Evolutionary conservation across 2,797 vertebrate species (phyloP).

Genomic region (Oryzias dopingdopingensis): DNA sequence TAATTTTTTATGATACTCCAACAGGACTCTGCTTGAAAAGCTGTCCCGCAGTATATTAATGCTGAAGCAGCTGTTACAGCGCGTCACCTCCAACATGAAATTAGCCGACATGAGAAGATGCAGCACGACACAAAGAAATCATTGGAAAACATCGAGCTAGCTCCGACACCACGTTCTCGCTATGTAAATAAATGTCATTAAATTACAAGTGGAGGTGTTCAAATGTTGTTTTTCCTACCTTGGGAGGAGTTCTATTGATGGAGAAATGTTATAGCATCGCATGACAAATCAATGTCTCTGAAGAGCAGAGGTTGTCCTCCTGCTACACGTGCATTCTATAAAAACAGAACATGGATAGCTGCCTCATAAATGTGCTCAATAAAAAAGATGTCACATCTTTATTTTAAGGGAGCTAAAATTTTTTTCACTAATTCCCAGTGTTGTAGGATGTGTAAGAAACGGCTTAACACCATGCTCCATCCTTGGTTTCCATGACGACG

Average conservation of each 20-base stretch:
- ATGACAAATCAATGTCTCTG: not conserved
- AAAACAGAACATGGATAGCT: constrained; percentile 1
- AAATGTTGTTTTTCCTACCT: not conserved
- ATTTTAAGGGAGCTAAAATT: constrained; percentile 62
- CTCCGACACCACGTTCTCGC: constrained; percentile 4
- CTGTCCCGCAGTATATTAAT: constrained; percentile 25
- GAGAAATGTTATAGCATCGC: not conserved
- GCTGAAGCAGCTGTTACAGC: constrained; percentile 21
- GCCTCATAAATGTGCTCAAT: constrained; percentile 1
- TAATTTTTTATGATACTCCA: constrained; percentile 2
- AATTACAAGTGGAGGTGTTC: not conserved
- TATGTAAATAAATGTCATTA: not conserved
- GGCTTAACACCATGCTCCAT: constrained; percentile 66
- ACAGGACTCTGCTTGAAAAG: constrained; percentile 24
- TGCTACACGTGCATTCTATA: not conserved
- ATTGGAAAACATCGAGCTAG: constrained; percentile 17
- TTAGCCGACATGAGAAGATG: constrained; percentile 14
- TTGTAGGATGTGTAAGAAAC: constrained; percentile 68
- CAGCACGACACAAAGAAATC: not conserved
- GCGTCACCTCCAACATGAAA: constrained; percentile 14
- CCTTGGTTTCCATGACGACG: constrained; percentile 81
- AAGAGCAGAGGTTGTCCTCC: constrained; percentile 2
- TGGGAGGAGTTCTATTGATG: not conserved
- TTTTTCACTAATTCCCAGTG: constrained; percentile 74
- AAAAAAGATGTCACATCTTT: constrained; percentile 47